phyloP scores from a whole-genome alignment of 2,888 invertebrate genomes.

The Ormyrus pomaceus region DNA sequence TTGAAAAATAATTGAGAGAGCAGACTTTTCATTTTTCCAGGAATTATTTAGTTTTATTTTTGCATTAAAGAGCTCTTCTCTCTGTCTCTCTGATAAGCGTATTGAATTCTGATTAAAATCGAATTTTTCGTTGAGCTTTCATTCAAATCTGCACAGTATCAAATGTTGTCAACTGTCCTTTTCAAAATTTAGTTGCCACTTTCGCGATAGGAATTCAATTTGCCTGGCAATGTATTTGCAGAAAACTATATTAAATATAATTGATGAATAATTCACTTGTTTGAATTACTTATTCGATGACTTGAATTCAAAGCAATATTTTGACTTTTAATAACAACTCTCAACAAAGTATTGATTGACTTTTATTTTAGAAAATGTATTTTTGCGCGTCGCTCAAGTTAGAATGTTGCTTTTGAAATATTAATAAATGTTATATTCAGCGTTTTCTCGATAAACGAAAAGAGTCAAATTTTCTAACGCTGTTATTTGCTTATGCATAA shows the following conservation, averaged over 20 bases:
- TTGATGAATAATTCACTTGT: slow-evolving; percentile 37
- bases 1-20: slow-evolving; percentile 10
- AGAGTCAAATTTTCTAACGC: neutral
- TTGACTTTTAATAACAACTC: slow-evolving; percentile 33
- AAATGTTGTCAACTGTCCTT: slow-evolving; percentile 39
- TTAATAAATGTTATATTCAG: neutral
- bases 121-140: slow-evolving; percentile 29
- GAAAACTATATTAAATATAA: slow-evolving; percentile 36
- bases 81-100: neutral
- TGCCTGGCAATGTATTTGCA: neutral
- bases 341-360: slow-evolving; percentile 19
- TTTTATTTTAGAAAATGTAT: slow-evolving; percentile 23
- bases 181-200: slow-evolving; percentile 27
- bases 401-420: neutral
- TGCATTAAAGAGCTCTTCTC: neutral
- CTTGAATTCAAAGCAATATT: slow-evolving; percentile 14
- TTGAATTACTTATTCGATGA: slow-evolving; percentile 42
- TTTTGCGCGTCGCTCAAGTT: neutral
- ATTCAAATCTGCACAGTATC: slow-evolving; percentile 11
- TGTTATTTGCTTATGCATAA: neutral
- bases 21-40: slow-evolving; percentile 17
- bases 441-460: neutral
- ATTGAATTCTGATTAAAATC: slow-evolving; percentile 32
- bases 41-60: slow-evolving; percentile 20
- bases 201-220: slow-evolving; percentile 31